Percentiles rank a stretch among this genome's conserved stretches.
Evolutionary conservation across 1,140 invertebrate species (phyloP).

Genomic region (Mya arenaria): DNA sequence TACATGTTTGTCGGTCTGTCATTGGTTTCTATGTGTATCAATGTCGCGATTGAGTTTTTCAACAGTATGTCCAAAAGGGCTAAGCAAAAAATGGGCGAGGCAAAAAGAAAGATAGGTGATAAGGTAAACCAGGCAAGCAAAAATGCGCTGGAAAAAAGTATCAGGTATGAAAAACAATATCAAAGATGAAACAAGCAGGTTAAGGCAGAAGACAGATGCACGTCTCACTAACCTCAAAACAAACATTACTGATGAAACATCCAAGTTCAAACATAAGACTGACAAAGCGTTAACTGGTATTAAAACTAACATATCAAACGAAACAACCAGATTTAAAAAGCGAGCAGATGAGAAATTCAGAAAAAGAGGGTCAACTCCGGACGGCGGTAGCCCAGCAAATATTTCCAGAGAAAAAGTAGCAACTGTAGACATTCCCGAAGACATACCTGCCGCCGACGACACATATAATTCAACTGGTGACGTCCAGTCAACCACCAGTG

Average conservation of each 20-base stretch:
- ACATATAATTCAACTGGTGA: too few relatives aligned
- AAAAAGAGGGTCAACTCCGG: too few relatives aligned
- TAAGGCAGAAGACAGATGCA: conserved; percentile 32
- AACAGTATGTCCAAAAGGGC: conserved; percentile 22
- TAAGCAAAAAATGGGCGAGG: conserved; percentile 30
- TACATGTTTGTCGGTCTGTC: conserved; percentile 97
- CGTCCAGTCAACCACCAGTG: too few relatives aligned
- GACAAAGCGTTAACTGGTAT: conserved; percentile 80
- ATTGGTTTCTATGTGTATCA: conserved; percentile 96
- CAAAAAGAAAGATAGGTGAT: conserved; percentile 27
- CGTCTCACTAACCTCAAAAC: background rate
- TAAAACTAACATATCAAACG: conserved; percentile 32
- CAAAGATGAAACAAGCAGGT: conserved; percentile 20
- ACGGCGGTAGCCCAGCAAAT: too few relatives aligned
- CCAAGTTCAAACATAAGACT: conserved; percentile 19
- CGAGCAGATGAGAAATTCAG: conserved; percentile 37
- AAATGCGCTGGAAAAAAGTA: conserved; percentile 81
- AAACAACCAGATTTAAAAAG: conserved; percentile 38
- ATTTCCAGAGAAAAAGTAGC: too few relatives aligned
- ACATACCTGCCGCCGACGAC: too few relatives aligned
- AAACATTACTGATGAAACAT: conserved; percentile 33
- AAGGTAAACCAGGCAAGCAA: conserved; percentile 27
- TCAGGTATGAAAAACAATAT: conserved; percentile 35
- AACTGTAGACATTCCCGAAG: too few relatives aligned
- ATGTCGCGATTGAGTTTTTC: conserved; percentile 86